Evolutionary conservation across 1,140 invertebrate genomes (phyloP).

Genomic region (Musca vetustissima): DNA sequence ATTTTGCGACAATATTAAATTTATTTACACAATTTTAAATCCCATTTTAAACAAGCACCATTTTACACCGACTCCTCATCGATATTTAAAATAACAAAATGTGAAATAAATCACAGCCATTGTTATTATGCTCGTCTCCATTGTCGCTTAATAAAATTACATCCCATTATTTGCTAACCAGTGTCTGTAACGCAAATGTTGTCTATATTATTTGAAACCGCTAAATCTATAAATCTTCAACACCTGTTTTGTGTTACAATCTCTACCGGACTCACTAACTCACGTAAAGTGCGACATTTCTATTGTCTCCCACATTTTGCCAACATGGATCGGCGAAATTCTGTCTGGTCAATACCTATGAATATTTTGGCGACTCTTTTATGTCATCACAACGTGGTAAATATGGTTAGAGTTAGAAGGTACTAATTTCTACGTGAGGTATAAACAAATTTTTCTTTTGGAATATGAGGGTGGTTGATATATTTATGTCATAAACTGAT

Average conservation of each 20-base stretch:
- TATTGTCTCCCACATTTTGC: conserved; percentile 24
- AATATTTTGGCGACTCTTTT: not conserved
- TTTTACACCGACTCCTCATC: too few species aligned
- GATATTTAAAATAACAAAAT: too few species aligned
- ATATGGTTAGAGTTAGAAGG: not conserved
- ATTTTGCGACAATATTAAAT: too few species aligned
- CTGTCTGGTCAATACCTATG: not conserved
- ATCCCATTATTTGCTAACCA: too few species aligned
- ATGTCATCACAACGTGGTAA: not conserved
- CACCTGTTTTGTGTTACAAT: conserved; percentile 29
- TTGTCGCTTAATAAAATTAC: too few species aligned
- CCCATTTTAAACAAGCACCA: too few species aligned
- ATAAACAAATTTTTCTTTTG: conserved; percentile 17
- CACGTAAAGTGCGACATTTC: conserved; percentile 15
- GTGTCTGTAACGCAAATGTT: too few species aligned
- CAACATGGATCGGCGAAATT: not conserved
- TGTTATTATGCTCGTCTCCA: too few species aligned
- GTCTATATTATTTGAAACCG: not conserved
- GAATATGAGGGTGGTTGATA: too few species aligned
- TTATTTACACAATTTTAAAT: too few species aligned
- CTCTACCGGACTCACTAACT: not conserved
- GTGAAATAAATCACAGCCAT: too few species aligned
- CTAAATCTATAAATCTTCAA: conserved; percentile 28
- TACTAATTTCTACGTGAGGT: conserved; percentile 28
- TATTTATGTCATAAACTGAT: too few species aligned